Conservation (phyloP, 2,888 invertebrate species). For the Disparrhopalites patrizii region DNA sequence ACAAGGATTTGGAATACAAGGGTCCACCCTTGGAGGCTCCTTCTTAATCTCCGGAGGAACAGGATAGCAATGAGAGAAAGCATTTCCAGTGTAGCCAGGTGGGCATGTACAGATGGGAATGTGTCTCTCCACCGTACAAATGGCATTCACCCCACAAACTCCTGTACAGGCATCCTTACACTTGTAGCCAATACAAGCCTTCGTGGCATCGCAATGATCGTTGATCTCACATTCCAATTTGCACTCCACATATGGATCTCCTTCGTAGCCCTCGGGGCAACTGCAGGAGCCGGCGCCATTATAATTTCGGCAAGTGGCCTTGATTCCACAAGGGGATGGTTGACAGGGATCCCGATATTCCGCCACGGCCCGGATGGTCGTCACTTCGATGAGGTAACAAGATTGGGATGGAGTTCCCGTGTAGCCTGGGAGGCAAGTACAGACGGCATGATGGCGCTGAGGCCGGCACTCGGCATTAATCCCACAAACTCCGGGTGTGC, state of each 20-base stretch:
- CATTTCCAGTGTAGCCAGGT: slow-evolving; percentile 42
- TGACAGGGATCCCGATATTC: slow-evolving; percentile 31
- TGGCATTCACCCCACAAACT: slow-evolving; percentile 36
- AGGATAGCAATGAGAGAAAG: slow-evolving; percentile 52
- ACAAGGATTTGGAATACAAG: slow-evolving; percentile 28
- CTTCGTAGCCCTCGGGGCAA: slow-evolving; percentile 60
- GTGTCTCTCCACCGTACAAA: slow-evolving; percentile 41
- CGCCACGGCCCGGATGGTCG: slow-evolving; percentile 18
- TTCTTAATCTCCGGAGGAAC: slow-evolving; percentile 8
- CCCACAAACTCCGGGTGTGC: slow-evolving; percentile 69
- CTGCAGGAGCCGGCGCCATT: slow-evolving; percentile 69
- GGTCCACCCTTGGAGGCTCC: slow-evolving; percentile 11
- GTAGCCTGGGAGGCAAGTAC: slow-evolving; percentile 71
- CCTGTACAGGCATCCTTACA: slow-evolving; percentile 50
- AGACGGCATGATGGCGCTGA: slow-evolving; percentile 70
- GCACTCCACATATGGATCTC: slow-evolving; percentile 65
- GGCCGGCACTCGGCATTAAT: slow-evolving; percentile 78
- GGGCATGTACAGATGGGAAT: slow-evolving; percentile 40
- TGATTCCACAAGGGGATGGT: slow-evolving; percentile 49
- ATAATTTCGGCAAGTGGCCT: slow-evolving; percentile 64
- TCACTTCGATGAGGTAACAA: slow-evolving; percentile 49
- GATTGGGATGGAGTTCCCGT: slow-evolving; percentile 67
- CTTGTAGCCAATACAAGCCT: slow-evolving; percentile 51
- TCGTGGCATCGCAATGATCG: slow-evolving; percentile 49
- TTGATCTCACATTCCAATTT: slow-evolving; percentile 80